Evolutionary conservation across 2,888 invertebrate genomes (phyloP), one percentile per base, ranked within the genome.

Genomic region (Watsonalla cultraria): DNA sequence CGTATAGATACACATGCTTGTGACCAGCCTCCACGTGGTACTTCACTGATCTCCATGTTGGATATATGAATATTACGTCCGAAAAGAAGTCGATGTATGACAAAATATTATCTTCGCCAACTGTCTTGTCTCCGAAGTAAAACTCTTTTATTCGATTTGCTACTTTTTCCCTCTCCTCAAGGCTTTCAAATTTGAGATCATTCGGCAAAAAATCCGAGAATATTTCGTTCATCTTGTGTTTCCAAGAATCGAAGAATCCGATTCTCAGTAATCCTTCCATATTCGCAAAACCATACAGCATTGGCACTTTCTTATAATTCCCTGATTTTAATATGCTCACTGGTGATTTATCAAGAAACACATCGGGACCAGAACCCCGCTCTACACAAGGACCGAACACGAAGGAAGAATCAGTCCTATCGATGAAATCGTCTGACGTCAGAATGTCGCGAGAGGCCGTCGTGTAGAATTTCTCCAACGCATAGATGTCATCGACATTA

Each of bases 121-220:
- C 58, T 7, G 64, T 51, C 7, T 68, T 62, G 0, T 69, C 60
- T 5, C 65, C 71, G 55, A 80, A 81, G 51, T 76, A 75, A 55
- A 75, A 75, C 46, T 71, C 51, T 57, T 79, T 82, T 0, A 80
- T 52, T 51, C 55, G 39, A 13, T 66, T 51, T 2, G 72, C 68
- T 6, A 82, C 59, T 51, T 61, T 49, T 53, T 75, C 64, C 56
- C 59, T 79, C 54, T 81, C 64, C 37, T 61, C 50, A 5, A 64
- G 56, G 51, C 45, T 66, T 6, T 62, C 54, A 60, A 80, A 80
- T 47, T 70, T 55, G 6, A 86, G 61, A 52, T 85, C 76, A n/a
- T 57, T 64, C 2, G 85, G 82, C 14, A 86, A 45, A 52, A 80
- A 85, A 14, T 82, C 74, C 0, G 78, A 70, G 65, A 84, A 83